Evolutionary conservation across 2,888 invertebrate genomes (phyloP), one percentile per base, ranked within the genome.

Genomic region (Phyllotreta striolata): DNA sequence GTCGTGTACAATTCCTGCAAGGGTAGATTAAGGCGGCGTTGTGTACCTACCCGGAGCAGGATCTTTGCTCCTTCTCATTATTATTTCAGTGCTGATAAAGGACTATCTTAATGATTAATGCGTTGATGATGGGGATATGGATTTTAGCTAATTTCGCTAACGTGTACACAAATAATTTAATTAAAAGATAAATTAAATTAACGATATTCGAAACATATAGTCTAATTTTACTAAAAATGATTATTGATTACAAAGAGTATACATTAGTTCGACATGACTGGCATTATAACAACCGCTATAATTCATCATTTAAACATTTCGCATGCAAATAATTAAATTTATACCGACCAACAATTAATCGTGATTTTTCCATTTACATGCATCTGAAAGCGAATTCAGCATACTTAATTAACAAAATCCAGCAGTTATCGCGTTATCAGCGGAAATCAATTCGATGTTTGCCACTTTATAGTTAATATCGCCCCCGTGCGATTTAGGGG

Each of bases 391-490:
- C n/a, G n/a, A n/a, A n/a, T n/a, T n/a, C n/a, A n/a, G n/a, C n/a
- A n/a, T n/a, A n/a, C n/a, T n/a, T n/a, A n/a, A n/a, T n/a, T n/a
- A n/a, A n/a, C n/a, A n/a, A n/a, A n/a, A n/a, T n/a, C n/a, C n/a
- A n/a, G n/a, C n/a, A n/a, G n/a, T n/a, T n/a, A 24, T 24, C 24
- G 24, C 24, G 24, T 44, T 56, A 44, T 44, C 56, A 56, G 56
- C 46, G 10, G 39, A 57, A 57, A 57, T 57, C 57, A 57, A 37
- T 57, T 35, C 9, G 38, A 57, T 57, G 57, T 46, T 47, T 47
- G 35, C 9, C 40, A 47, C 57, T 57, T 57, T 47, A 44, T 38
- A 46, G 46, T 57, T 57, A 57, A 57, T 57, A 12, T 47, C 46
- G 13, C 9, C n/a, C n/a, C n/a, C n/a, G n/a, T n/a, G n/a, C n/a